Base-by-base conservation (phyloP, 2,113 vertebrate species). In the Brachyistius frenatus region DNA sequence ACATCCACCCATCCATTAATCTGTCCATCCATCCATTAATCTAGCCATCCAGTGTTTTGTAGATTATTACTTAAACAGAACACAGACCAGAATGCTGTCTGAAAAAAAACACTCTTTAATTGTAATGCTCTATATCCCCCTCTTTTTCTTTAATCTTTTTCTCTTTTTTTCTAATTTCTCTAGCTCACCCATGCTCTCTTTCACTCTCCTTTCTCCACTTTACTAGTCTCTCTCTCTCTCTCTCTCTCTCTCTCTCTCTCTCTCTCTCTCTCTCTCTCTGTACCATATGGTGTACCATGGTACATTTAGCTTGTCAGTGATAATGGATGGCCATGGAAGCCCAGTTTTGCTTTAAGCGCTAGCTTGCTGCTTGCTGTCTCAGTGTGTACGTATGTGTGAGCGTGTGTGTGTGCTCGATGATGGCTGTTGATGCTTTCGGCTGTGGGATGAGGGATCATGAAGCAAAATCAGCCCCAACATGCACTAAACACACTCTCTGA, bases 271-370 rank as follows among this genome's bases (percentile, higher is more conserved):
- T 58, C 82, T 79, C 71, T 81, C 83, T 65, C 81, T 61, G 84
- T 85, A 88, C 91, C 92, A 93, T 93, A 92, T 93, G 92, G 91
- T 85, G 88, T 88, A 91, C 74, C 91, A 93, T 93, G 92, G 90
- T 92, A 93, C 92, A 93, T 93, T 93, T 93, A 93, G 91, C 90
- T 91, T 93, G 92, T 92, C 92, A 93, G 81, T 92, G 90, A 92
- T 93, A 93, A 93, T 92, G 92, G 91, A 93, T 93, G 92, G 89
- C 90, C 87, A 87, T 92, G 92, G 90, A 92, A 91, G 92, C 92
- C 92, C 92, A 92, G 90, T 93, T 93, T 92, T 92, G 92, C 91
- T 93, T 93, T 93, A 93, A 93, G 92, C 92, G 83, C 88, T 93
- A 91, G 86, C 90, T 91, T 83, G 86, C 90, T 88, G 89, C 82